Evolutionary conservation across 2,888 invertebrate genomes (phyloP).

Genomic region (Lasioglossum marginatum): DNA sequence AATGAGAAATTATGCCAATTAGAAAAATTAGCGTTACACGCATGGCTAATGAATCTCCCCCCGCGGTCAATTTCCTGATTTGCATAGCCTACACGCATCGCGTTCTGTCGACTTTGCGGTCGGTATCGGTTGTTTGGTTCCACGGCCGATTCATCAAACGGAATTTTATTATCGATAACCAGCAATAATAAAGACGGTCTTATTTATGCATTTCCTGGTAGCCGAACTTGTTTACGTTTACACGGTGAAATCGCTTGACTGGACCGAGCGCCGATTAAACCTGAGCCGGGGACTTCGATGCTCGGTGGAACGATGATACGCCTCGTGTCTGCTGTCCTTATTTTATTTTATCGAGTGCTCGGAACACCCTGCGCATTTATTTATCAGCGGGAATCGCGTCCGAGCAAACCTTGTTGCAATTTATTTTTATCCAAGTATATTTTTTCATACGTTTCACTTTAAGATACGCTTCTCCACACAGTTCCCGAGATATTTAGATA

Average conservation of each 20-base stretch:
- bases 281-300: neutral
- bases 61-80: constrained; percentile 44
- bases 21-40: constrained; percentile 47
- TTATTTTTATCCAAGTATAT: neutral
- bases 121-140: constrained; percentile 44
- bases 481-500: neutral
- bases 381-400: neutral
- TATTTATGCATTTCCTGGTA: constrained; percentile 39
- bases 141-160: constrained; percentile 32
- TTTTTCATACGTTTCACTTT: neutral
- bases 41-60: constrained; percentile 60
- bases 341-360: neutral
- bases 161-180: constrained; percentile 39
- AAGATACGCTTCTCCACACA: neutral
- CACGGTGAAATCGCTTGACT: neutral
- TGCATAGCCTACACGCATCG: constrained; percentile 40
- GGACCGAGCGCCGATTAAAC: neutral
- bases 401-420: neutral
- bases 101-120: constrained; percentile 30
- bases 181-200: constrained; percentile 43
- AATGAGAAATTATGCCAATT: constrained; percentile 49
- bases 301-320: neutral
- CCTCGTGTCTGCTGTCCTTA: neutral
- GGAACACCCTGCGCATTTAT: neutral
- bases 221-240: constrained; percentile 39